Evolutionary conservation across 2,113 vertebrate genomes (phyloP), one percentile per base, ranked within the genome.

Genomic region (Heterocephalus glaber): DNA sequence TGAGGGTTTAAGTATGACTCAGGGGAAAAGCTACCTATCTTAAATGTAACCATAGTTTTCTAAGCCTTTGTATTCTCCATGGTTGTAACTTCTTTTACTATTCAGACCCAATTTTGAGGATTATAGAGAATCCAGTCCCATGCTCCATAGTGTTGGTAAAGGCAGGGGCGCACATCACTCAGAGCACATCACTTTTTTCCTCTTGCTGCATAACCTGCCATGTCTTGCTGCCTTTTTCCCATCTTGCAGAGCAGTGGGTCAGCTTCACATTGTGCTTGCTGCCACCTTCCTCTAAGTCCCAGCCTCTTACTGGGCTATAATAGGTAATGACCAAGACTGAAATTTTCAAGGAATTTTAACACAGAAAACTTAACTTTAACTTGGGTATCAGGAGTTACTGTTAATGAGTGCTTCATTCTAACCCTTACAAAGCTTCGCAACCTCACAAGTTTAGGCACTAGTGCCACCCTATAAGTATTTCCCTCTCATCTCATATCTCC

Each of bases 401-500:
- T 14, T 85, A 12, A 20, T 83, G 65, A 72, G 68, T 33, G 30
- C 47, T 82, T 54, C 28, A 47, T 16, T 65, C 24, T 13, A 38
- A 30, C 17, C 72, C 70, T 66, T 0, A 38, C 63, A 56, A 72
- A 87, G 44, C 66, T 80, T 60, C 84, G 8, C 41, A 89, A 24
- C 38, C 30, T 58, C 33, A 54, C 1, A 63, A 3, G 9, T 14
- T 44, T 12, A 19, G 33, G 63, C n/a, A 2, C 7, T 11, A 5
- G 5, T 33, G 24, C 0, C 0, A 4, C 3, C 1, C 26, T 41
- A 24, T n/a, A 6, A 63, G 13, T 24, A 44, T 60, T 54, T 2
- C 5, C 33, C 8, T 77, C 58, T 68, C n/a, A n/a, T n/a, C 86
- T 82, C 58, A 60, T 9, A 20, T 79, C 10, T 2, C 30, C 22